Conservation (phyloP, 2,113 vertebrate genomes). For the Aspiorhynchus laticeps region DNA sequence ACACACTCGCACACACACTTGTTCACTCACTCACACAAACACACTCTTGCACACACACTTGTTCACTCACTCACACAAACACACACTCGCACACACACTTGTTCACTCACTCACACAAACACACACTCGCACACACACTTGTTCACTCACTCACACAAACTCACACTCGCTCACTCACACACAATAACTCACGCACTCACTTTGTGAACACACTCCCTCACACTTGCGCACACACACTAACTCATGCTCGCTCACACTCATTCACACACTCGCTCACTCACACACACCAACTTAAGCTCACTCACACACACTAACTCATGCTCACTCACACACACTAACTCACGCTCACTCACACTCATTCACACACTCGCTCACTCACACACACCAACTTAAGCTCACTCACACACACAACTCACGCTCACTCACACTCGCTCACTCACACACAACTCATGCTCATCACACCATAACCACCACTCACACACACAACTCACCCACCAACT, state of each 20-base stretch:
- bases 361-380: background rate
- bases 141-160: too few species aligned
- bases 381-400: background rate
- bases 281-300: background rate
- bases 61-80: too few species aligned
- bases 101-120: background rate
- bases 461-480: background rate
- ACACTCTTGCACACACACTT: too few species aligned
- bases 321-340: background rate
- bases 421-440: too few species aligned
- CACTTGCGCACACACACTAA: background rate
- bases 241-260: background rate
- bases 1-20: conserved; percentile 33
- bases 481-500: background rate
- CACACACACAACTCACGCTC: background rate
- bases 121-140: background rate
- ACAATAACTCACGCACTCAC: background rate
- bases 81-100: background rate
- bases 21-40: conserved; percentile 44
- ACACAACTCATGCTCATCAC: too few species aligned
- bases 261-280: background rate
- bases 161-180: too few species aligned
- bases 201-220: background rate
- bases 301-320: background rate
- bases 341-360: too few species aligned